Base-by-base conservation (phyloP, 2,888 invertebrate species). In the Drosophila bunnanda region DNA sequence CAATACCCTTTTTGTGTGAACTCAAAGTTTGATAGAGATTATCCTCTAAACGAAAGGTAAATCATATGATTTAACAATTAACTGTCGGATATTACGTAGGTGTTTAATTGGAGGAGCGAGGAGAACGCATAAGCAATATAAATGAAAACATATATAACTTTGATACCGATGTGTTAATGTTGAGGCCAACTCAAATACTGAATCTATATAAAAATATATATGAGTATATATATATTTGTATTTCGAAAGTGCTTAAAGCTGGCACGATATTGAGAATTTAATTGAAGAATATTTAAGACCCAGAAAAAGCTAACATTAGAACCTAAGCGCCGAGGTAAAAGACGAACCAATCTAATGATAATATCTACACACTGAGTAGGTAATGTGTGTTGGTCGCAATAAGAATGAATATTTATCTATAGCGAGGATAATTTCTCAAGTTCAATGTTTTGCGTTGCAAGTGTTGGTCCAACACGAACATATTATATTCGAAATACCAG, bases 1-100 rank as follows among this genome's bases (percentile, higher is more conserved):
- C 87, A 86, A 86, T 86, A 79, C 76, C 55, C 56, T 43, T 52
- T 70, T 72, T 50, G 67, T 68, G 67, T 68, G 55, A 67, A 67
- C 48, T 67, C 20, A 67, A 67, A 67, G 54, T 67, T 67, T 34
- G 25, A 22, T 41, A 22, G 44, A 69, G 54, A 55, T 36, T 36
- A 34, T 36, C 43, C 46, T 58, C 48, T 30, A 12, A 48, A 39
- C 61, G 30, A 44, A 54, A 71, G 72, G 58, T 65, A 64, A 77
- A 78, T 64, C 55, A 69, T 56, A 60, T 56, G 46, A 56, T 73
- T 57, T 55, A 60, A 39, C 30, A 68, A 59, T 70, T 53, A 48
- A 48, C 67, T 70, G 55, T 71, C 53, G 53, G 38, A 68, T 53
- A 52, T 43, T 43, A 17, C 17, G 17, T 55, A 61, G 62, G 36